Percentiles rank a stretch among this genome's conserved stretches.
phyloP scores from a whole-genome alignment of 2,113 vertebrate species.

The Cavia porcellus region DNA sequence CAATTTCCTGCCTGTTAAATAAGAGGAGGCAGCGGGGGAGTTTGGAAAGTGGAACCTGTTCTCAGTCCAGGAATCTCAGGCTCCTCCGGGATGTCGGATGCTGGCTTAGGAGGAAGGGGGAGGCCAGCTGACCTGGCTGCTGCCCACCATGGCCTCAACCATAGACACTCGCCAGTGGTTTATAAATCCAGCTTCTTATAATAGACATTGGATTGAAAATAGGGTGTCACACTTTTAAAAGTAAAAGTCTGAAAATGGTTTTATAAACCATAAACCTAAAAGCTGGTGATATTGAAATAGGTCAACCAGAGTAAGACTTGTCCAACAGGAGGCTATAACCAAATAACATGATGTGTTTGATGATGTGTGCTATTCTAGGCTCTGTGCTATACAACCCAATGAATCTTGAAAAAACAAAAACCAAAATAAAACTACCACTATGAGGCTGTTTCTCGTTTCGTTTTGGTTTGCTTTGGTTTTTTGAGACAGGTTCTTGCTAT shows the following conservation, averaged over 20 bases:
- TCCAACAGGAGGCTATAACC: neutral
- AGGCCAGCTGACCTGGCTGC: neutral
- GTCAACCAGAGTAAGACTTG: neutral
- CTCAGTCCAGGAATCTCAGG: neutral
- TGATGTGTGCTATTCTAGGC: neutral
- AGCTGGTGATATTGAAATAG: conserved; percentile 1
- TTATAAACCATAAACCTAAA: conserved; percentile 31
- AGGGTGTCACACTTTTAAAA: neutral
- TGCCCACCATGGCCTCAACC: neutral
- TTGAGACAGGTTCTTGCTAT: neutral
- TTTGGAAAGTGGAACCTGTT: neutral
- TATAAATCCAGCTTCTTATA: neutral
- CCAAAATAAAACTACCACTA: neutral
- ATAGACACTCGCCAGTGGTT: neutral
- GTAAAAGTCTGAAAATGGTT: conserved; percentile 44
- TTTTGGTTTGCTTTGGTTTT: neutral
- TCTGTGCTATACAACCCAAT: neutral
- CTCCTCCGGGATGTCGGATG: neutral
- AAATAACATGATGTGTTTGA: neutral
- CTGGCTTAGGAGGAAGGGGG: neutral
- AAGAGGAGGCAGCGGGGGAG: neutral
- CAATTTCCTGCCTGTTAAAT: neutral
- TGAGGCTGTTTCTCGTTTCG: neutral
- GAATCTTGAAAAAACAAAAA: neutral
- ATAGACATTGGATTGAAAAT: conserved; percentile 18